Evolutionary conservation across 2,113 vertebrate species (phyloP).

Genomic region (Apteryx owenii): DNA sequence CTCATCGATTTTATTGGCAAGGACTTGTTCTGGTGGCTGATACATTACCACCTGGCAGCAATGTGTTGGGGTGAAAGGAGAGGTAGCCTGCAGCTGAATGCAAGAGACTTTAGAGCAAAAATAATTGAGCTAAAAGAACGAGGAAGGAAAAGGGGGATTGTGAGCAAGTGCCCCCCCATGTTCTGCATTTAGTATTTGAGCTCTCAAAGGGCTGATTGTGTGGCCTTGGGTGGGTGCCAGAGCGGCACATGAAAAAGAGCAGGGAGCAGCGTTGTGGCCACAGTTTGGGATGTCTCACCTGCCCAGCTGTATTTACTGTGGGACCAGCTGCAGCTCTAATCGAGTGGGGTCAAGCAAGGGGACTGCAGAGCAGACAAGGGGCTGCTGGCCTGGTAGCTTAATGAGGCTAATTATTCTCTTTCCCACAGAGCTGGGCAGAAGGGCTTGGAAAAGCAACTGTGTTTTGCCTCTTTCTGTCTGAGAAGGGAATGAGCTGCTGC

Average conservation of each 20-base stretch:
- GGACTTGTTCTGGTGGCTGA: neutral
- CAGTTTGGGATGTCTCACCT: fast-evolving
- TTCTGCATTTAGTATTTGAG: neutral
- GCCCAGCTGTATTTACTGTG: neutral
- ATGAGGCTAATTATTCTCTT: conserved; percentile 32
- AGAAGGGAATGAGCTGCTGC: neutral
- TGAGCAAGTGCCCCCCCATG: neutral
- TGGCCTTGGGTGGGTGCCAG: neutral
- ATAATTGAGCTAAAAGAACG: neutral
- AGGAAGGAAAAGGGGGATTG: neutral
- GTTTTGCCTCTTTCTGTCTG: conserved; percentile 1
- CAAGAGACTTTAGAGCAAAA: neutral
- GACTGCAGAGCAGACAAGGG: neutral
- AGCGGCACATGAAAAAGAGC: neutral
- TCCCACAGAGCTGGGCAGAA: neutral
- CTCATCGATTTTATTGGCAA: neutral
- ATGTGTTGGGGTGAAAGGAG: neutral
- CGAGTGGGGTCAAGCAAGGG: neutral
- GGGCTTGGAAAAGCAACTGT: neutral
- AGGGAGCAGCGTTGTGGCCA: fast-evolving
- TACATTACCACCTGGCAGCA: neutral
- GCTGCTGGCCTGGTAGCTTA: neutral
- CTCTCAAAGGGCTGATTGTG: neutral
- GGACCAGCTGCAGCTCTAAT: neutral
- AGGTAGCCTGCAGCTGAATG: neutral